Conservation (phyloP, 1,140 invertebrate species). For the Thaumetopoea pityocampa region DNA sequence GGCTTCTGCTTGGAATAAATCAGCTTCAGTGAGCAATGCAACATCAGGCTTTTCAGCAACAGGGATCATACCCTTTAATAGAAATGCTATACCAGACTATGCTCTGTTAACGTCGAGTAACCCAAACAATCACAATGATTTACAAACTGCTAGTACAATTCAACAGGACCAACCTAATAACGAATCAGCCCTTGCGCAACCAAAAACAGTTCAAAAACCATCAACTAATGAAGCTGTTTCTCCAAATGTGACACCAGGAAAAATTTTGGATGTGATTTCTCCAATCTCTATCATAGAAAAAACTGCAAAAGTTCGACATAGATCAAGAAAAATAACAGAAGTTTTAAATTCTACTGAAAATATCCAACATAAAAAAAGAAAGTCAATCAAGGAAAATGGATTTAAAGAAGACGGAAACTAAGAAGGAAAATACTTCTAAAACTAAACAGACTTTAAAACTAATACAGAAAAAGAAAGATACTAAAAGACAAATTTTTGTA, state of each 20-base stretch:
- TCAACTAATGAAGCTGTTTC: conserved; percentile 2
- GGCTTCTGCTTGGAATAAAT: too few relatives aligned
- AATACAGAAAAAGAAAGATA: conserved; percentile 1
- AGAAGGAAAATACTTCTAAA: too few relatives aligned
- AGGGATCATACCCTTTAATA: too few relatives aligned
- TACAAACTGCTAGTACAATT: too few relatives aligned
- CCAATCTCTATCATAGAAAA: conserved; percentile 1
- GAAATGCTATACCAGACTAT: too few relatives aligned
- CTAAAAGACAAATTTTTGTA: conserved; percentile 3
- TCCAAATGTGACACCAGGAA: conserved; percentile 1
- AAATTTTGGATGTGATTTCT: conserved; percentile 3
- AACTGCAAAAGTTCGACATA: neutral
- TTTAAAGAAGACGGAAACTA: conserved; percentile 4
- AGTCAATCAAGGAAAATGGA: conserved; percentile 1
- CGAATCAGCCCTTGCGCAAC: conserved; percentile 1
- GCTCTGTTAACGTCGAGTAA: too few relatives aligned
- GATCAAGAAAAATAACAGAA: conserved; percentile 2
- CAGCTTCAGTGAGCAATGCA: too few relatives aligned
- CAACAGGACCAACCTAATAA: neutral
- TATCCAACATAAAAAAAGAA: conserved; percentile 1
- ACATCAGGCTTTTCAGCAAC: too few relatives aligned
- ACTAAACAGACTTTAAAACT: too few relatives aligned
- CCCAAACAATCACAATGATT: too few relatives aligned
- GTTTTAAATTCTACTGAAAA: conserved; percentile 3
- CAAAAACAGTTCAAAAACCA: conserved; percentile 1